Evolutionary conservation across 2,113 vertebrate species (phyloP), one percentile per base, ranked within the genome.

Genomic region (Numenius arquata): DNA sequence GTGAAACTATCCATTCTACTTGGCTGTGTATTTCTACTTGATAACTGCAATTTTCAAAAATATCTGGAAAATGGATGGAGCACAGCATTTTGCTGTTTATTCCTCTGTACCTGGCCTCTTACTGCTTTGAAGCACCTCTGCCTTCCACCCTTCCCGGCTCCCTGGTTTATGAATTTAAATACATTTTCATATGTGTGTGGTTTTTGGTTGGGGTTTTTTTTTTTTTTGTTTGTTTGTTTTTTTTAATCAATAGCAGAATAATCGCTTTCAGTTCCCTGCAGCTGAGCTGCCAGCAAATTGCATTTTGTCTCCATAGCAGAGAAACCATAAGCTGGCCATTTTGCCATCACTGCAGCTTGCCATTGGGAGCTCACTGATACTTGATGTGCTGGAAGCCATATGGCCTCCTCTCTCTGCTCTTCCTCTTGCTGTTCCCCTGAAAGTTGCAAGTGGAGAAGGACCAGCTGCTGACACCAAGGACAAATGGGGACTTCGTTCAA

Each of bases 11-110:
- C 14, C 16, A 14, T 93, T 90, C 63, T 90, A 76, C 41, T n/a
- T 73, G 48, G 30, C 74, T 83, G 7, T 88, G 41, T 85, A 70
- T 92, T 96, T 89, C 71, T 73, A 9, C 50, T 66, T 85, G 74
- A 85, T 93, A 91, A 88, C 63, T 47, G n/a, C 55, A 76, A 47
- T 93, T 93, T 80, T 63, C 23, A 88, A 76, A 92, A 88, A 70
- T 55, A 70, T 11, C 67, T 71, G 15, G 34, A 50, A 87, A 90
- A 85, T n/a, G 29, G 45, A 52, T 76, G 73, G 45, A 76, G 65
- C 65, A 18, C 45, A 62, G 30, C 8, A 11, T 72, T 90, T 75
- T 92, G 40, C 29, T 91, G 10, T 88, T 92, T 88, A 17, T 92
- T 52, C 9, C 26, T 85, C 53, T 34, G 11, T 76, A 40, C 21